Evolutionary conservation across 2,888 invertebrate species (phyloP).

Genomic region (Sminthurinus aureus): DNA sequence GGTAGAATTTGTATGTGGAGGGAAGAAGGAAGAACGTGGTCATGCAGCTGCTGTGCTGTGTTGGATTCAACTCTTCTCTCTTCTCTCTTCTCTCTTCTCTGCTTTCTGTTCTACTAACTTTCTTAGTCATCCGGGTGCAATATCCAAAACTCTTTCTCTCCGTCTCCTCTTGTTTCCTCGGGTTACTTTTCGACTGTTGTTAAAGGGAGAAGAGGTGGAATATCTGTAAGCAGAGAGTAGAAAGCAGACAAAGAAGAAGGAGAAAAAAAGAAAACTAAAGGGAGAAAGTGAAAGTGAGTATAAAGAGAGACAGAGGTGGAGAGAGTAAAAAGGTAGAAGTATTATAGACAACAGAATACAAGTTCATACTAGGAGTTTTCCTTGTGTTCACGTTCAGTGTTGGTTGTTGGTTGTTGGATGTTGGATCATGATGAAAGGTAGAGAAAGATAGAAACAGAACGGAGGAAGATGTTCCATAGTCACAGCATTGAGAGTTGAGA

Average conservation of each 20-base stretch:
- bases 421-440: not conserved
- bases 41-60: conserved; percentile 36
- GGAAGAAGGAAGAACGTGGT: conserved; percentile 12
- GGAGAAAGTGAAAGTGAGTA: too few species aligned
- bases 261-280: not conserved
- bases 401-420: not conserved
- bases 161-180: not conserved
- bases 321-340: too few species aligned
- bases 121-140: conserved; percentile 44
- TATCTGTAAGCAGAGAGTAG: not conserved
- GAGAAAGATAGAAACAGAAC: not conserved
- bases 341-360: too few species aligned
- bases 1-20: conserved; percentile 18
- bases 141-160: conserved; percentile 23
- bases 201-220: not conserved
- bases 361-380: too few species aligned
- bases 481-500: too few species aligned
- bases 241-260: not conserved
- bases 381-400: too few species aligned
- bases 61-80: conserved; percentile 39
- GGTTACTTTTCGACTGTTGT: conserved; percentile 12
- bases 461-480: not conserved
- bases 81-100: too few species aligned
- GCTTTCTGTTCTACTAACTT: conserved; percentile 37
- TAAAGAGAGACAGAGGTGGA: too few species aligned